A percentile compares a stretch with the other conserved stretches of the same genome.
These are phyloP conservation scores for Neotoxoptera formosana DNA, from an alignment of 1,140 invertebrate genomes.

Conservation along the genomic window DNA sequence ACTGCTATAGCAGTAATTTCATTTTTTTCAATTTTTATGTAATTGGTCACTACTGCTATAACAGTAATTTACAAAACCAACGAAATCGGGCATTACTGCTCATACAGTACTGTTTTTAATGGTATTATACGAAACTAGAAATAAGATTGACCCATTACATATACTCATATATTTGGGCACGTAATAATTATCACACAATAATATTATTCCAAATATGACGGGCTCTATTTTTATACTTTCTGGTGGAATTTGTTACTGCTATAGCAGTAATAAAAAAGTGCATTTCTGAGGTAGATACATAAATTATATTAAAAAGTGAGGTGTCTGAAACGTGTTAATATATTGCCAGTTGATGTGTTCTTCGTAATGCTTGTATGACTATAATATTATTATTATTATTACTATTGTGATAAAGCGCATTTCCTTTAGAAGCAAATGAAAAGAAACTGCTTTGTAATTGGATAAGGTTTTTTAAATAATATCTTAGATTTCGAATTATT, in stretches of 20 bases:
- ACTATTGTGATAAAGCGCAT: background rate
- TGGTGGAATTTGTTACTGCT: background rate
- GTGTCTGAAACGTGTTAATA: background rate
- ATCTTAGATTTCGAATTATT: background rate
- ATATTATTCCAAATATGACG: too few relatives aligned
- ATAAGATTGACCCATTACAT: too few relatives aligned
- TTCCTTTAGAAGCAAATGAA: background rate
- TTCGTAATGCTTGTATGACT: background rate
- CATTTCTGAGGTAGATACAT: background rate
- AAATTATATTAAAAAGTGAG: background rate
- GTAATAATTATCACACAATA: too few relatives aligned
- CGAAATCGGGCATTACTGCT: too few relatives aligned
- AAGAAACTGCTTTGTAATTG: background rate
- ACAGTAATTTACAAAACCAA: too few relatives aligned
- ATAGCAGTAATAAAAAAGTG: constrained; percentile 28
- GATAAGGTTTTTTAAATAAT: background rate
- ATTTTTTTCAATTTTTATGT: too few relatives aligned
- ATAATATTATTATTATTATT: background rate
- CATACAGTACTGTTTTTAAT: too few relatives aligned
- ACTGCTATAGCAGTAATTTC: too few relatives aligned
- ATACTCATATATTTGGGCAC: too few relatives aligned
- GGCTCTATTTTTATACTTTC: too few relatives aligned
- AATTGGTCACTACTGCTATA: too few relatives aligned
- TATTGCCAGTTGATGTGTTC: background rate
- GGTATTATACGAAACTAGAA: too few relatives aligned